phyloP scores from a whole-genome alignment of 2,113 vertebrate species.

The Nymphicus hollandicus region DNA sequence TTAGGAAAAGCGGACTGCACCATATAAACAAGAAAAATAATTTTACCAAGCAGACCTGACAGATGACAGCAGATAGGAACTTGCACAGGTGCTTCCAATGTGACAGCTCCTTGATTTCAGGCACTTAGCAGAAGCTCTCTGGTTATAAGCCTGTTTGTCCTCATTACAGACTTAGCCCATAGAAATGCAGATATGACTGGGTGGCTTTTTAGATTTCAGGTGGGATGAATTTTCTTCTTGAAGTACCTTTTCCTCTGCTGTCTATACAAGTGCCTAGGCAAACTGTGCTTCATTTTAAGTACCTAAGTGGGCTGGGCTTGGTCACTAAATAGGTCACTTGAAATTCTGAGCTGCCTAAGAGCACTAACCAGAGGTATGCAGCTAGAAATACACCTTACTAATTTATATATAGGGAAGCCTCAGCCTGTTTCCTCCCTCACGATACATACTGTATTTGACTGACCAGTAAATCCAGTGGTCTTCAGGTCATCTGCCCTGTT shows the following conservation, averaged over 20 bases:
- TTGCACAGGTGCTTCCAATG: constrained; percentile 1
- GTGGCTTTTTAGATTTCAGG: neutral
- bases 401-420: neutral
- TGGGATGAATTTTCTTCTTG: neutral
- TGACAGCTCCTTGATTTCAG: constrained; percentile 33
- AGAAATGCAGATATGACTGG: neutral
- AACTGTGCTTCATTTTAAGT: neutral
- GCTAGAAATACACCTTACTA: neutral
- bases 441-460: neutral
- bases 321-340: neutral
- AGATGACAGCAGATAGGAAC: neutral
- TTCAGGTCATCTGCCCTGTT: neutral
- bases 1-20: neutral
- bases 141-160: constrained; percentile 6
- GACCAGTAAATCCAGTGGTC: neutral
- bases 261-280: neutral
- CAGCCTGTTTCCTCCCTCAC: neutral
- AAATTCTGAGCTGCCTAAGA: neutral
- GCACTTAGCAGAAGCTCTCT: constrained; percentile 12
- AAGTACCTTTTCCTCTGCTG: neutral
- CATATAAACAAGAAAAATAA: neutral
- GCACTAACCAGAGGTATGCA: neutral
- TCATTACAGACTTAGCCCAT: constrained; percentile 3
- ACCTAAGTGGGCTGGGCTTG: neutral
- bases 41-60: constrained; percentile 21